Conservation (phyloP, 1,140 invertebrate species). For the Drusus annulatus region DNA sequence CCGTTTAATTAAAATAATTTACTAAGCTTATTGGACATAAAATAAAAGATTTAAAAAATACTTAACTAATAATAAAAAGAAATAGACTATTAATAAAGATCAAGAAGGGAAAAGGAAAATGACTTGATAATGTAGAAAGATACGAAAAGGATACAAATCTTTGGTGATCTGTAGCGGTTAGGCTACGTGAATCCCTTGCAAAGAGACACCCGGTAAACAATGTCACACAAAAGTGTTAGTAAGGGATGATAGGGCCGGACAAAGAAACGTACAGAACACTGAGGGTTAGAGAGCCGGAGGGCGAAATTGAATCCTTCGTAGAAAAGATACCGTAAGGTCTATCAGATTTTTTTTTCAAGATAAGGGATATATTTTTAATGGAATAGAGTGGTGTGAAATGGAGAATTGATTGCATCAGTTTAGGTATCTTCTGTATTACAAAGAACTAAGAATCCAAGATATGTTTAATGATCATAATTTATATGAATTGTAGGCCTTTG, state of each 20-base stretch:
- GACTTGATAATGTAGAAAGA: not conserved
- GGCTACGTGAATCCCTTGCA: conserved; percentile 30
- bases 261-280: conserved; percentile 10
- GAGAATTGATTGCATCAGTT: not conserved
- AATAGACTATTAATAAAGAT: too few species aligned
- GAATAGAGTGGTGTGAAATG: conserved; percentile 1
- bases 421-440: too few species aligned
- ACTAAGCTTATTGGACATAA: too few species aligned
- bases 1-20: too few species aligned
- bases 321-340: conserved; percentile 2
- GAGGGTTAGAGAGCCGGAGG: not conserved
- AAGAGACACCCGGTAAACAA: conserved; percentile 52
- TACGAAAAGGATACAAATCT: conserved; percentile 14
- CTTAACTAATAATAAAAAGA: too few species aligned
- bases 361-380: not conserved
- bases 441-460: too few species aligned
- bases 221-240: conserved; percentile 53
- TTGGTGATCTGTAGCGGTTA: conserved; percentile 24
- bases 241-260: conserved; percentile 43
- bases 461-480: too few species aligned
- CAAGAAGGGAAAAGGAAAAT: too few species aligned
- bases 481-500: too few species aligned
- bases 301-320: conserved; percentile 27
- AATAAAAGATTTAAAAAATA: too few species aligned
- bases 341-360: not conserved